These are phyloP conservation scores for Coreius guichenoti DNA, from an alignment of 2,797 vertebrate genomes.

Conservation along the genomic window DNA sequence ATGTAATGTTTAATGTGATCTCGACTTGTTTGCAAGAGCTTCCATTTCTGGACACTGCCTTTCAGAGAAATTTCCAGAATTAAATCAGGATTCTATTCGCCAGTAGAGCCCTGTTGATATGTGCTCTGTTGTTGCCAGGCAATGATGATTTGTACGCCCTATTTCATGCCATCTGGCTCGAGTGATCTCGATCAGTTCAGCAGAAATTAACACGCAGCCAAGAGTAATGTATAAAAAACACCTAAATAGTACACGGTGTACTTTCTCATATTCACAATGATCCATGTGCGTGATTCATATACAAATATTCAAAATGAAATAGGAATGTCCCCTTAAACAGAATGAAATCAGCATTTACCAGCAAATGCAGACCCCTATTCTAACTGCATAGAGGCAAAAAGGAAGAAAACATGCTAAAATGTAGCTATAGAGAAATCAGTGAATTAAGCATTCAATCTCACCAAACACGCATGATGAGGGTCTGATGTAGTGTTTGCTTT, in stretches of 20 bases:
- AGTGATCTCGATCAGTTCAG: constrained; percentile 37
- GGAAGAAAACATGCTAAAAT: not conserved
- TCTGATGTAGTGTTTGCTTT: constrained; percentile 45
- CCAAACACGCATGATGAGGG: not conserved
- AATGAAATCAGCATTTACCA: constrained; percentile 1
- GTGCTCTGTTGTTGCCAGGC: constrained; percentile 57
- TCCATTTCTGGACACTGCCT: not conserved
- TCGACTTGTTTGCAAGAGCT: not conserved
- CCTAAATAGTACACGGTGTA: constrained; percentile 14
- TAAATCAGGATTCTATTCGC: constrained; percentile 37
- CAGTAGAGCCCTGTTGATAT: constrained; percentile 22
- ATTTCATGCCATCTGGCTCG: constrained; percentile 35
- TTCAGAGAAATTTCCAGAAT: constrained; percentile 47
- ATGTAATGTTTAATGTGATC: not conserved
- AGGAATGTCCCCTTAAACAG: not conserved
- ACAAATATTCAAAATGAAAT: not conserved
- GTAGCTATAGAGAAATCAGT: not conserved
- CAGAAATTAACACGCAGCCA: constrained; percentile 10
- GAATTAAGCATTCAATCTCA: not conserved
- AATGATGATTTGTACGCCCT: constrained; percentile 50
- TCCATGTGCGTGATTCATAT: not conserved
- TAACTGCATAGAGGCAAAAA: not conserved
- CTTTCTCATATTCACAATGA: not conserved
- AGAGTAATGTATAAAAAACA: not conserved
- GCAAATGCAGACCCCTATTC: not conserved